phyloP scores from a whole-genome alignment of 2,888 invertebrate species.

The Eupithecia inturbata region DNA sequence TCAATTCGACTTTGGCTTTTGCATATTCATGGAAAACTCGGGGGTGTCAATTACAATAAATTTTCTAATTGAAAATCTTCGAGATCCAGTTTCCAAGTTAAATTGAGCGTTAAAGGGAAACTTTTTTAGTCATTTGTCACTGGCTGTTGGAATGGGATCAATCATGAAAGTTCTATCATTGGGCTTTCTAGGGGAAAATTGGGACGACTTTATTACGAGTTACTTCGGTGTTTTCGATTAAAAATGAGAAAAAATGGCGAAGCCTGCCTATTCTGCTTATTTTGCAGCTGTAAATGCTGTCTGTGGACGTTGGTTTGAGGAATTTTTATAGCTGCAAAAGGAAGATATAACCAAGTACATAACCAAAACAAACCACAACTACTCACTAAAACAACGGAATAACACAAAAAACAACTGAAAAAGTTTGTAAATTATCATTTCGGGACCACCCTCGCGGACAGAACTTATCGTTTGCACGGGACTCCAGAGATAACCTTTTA shows the following conservation, averaged over 20 bases:
- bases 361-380: neutral
- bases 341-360: neutral
- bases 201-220: constrained; percentile 15
- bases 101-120: constrained; percentile 58
- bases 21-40: constrained; percentile 34
- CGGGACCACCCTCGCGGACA: constrained; percentile 33
- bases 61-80: constrained; percentile 54
- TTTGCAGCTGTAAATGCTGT: neutral
- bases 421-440: constrained; percentile 45
- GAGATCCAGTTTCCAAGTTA: constrained; percentile 47
- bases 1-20: constrained; percentile 23
- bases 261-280: neutral
- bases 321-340: neutral
- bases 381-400: constrained; percentile 9
- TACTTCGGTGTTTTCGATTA: constrained; percentile 3
- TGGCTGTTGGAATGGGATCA: constrained; percentile 40
- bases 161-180: constrained; percentile 39
- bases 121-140: constrained; percentile 52
- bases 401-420: constrained; percentile 21
- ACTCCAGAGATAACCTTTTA: constrained; percentile 57
- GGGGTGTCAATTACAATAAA: constrained; percentile 59
- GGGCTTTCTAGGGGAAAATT: constrained; percentile 18
- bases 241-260: neutral
- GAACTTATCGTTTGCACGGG: constrained; percentile 42
- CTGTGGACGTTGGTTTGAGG: neutral